These are phyloP conservation scores for Nephila pilipes DNA, from an alignment of 1,140 invertebrate genomes.

Conservation along the genomic window DNA sequence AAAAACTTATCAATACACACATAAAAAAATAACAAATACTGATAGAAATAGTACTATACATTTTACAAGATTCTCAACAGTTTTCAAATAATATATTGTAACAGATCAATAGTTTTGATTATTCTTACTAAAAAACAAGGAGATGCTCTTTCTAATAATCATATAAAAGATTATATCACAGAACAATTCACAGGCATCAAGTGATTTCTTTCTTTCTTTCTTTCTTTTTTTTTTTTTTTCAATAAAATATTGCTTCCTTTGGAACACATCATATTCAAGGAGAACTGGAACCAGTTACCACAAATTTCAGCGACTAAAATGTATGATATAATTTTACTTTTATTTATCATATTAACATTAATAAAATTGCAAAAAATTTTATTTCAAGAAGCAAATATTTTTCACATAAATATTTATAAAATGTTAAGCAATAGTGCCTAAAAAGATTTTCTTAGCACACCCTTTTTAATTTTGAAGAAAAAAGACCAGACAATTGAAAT, in stretches of 20 bases:
- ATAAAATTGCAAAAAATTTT: too few relatives aligned
- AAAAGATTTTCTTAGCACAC: too few relatives aligned
- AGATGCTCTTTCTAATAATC: not conserved
- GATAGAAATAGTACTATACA: not conserved
- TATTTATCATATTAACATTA: too few relatives aligned
- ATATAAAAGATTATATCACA: conserved; percentile 1
- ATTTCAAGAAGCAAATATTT: too few relatives aligned
- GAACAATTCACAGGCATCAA: not conserved
- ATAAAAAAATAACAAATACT: not conserved
- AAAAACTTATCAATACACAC: not conserved
- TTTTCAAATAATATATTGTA: not conserved
- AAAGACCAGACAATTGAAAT: too few relatives aligned
- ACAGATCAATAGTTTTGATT: not conserved
- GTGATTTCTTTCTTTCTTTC: not conserved
- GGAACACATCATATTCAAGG: not conserved
- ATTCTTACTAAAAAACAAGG: not conserved
- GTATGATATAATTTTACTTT: too few relatives aligned
- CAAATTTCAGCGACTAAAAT: conserved; percentile 46
- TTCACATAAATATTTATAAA: too few relatives aligned
- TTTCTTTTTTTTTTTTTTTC: too few relatives aligned
- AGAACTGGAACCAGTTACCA: not conserved
- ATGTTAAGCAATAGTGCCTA: too few relatives aligned
- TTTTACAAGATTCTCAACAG: not conserved
- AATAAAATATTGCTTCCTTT: not conserved
- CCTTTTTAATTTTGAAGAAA: too few relatives aligned